Conservation (phyloP, 2,888 invertebrate species). For the Frankliniella fusca region DNA sequence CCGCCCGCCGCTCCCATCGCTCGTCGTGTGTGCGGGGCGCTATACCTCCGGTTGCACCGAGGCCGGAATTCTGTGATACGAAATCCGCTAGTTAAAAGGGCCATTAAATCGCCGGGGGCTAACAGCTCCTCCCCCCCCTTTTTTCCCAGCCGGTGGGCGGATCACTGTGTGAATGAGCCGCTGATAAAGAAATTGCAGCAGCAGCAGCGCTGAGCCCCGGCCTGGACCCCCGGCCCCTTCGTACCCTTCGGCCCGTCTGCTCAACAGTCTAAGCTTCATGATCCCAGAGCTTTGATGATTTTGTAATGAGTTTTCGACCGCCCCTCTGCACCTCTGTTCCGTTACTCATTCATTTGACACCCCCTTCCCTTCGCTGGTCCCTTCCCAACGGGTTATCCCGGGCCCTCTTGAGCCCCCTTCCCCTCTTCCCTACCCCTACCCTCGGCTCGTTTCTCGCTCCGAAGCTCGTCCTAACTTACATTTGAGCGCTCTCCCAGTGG, state of each 20-base stretch:
- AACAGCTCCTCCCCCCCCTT: too few relatives aligned
- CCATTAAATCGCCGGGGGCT: too few relatives aligned
- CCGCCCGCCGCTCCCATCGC: too few relatives aligned
- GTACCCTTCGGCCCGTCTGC: too few relatives aligned
- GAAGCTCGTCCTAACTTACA: neutral
- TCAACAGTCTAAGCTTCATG: neutral
- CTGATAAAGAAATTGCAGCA: neutral
- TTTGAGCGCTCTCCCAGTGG: neutral
- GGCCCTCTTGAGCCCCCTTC: neutral
- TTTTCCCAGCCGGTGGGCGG: too few relatives aligned
- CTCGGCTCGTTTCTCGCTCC: neutral
- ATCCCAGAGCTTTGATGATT: slow-evolving; percentile 2
- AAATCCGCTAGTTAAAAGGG: too few relatives aligned
- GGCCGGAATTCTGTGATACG: too few relatives aligned
- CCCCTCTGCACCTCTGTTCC: neutral
- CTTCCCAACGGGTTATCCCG: neutral
- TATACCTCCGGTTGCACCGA: too few relatives aligned
- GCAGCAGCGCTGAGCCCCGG: neutral
- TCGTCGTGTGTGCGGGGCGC: too few relatives aligned
- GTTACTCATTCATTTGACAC: neutral
- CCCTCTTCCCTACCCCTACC: neutral
- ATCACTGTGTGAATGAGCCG: too few relatives aligned
- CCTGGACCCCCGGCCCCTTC: neutral
- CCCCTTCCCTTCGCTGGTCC: neutral
- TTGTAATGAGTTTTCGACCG: neutral